phyloP scores from a whole-genome alignment of 1,140 invertebrate species.

The Anastatus disparis region DNA sequence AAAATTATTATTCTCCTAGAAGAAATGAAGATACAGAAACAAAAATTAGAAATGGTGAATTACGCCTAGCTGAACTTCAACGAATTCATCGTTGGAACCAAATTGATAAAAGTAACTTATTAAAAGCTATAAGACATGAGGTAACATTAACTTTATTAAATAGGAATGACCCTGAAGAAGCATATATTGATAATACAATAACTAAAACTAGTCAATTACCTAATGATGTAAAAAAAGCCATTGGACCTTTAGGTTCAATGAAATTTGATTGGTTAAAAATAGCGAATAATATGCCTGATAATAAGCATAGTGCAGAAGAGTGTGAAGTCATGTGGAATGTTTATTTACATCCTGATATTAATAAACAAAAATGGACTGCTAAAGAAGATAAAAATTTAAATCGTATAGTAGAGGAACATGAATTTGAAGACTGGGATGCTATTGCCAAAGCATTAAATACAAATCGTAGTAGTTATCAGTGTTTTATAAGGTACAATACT shows the following conservation, averaged over 20 bases:
- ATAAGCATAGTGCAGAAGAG: constrained; percentile 66
- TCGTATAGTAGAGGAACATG: constrained; percentile 61
- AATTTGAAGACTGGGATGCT: constrained; percentile 72
- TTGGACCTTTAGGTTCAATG: constrained; percentile 48
- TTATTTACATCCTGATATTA: constrained; percentile 74
- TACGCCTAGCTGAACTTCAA: constrained; percentile 54
- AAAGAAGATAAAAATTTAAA: constrained; percentile 70
- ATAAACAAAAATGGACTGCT: constrained; percentile 70
- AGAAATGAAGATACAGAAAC: constrained; percentile 58
- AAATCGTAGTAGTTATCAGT: constrained; percentile 73
- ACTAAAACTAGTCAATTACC: constrained; percentile 42
- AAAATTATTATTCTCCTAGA: constrained; percentile 53
- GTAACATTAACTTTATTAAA: constrained; percentile 31
- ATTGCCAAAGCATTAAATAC: constrained; percentile 71
- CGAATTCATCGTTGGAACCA: constrained; percentile 53
- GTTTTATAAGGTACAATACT: constrained; percentile 73
- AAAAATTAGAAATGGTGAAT: constrained; percentile 57
- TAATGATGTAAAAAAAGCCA: constrained; percentile 47
- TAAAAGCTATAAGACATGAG: constrained; percentile 53
- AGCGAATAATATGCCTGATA: constrained; percentile 60
- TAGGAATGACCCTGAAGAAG: constrained; percentile 22
- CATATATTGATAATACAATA: constrained; percentile 4
- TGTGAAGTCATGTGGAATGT: constrained; percentile 75
- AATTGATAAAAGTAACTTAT: constrained; percentile 53
- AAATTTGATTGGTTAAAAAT: constrained; percentile 68